These are phyloP conservation scores for Rhinolophus sinicus DNA, from an alignment of 2,113 vertebrate species.

Conservation along the genomic window DNA sequence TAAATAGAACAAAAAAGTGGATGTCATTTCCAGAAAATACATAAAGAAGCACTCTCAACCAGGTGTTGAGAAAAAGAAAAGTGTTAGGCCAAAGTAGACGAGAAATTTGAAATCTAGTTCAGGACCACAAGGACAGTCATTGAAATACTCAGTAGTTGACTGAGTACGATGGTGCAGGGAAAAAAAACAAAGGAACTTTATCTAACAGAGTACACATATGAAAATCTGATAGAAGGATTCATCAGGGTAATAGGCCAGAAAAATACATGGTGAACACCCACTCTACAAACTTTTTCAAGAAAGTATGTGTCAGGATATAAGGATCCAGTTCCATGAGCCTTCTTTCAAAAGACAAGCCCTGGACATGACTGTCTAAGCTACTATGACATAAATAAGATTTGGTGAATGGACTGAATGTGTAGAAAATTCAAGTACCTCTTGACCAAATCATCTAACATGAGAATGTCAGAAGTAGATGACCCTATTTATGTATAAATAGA, in stretches of 20 bases:
- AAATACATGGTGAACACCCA: neutral
- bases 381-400: neutral
- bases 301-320: neutral
- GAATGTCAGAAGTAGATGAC: neutral
- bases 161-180: neutral
- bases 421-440: neutral
- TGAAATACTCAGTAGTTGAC: neutral
- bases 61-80: neutral
- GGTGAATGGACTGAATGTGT: neutral
- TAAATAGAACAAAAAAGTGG: neutral
- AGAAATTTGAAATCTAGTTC: constrained; percentile 2
- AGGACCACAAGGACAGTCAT: neutral
- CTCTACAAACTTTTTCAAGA: neutral
- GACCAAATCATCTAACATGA: neutral
- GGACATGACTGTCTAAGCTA: neutral
- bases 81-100: neutral
- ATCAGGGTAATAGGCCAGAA: neutral
- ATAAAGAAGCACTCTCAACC: neutral
- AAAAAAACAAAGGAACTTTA: neutral
- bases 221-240: neutral
- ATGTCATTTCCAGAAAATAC: neutral
- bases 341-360: neutral
- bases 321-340: neutral
- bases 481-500: neutral
- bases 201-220: neutral